Percentiles rank a stretch among this genome's conserved stretches.
These are phyloP conservation scores for Sebastes umbrosus DNA, from an alignment of 2,797 vertebrate species.

Conservation along the genomic window DNA sequence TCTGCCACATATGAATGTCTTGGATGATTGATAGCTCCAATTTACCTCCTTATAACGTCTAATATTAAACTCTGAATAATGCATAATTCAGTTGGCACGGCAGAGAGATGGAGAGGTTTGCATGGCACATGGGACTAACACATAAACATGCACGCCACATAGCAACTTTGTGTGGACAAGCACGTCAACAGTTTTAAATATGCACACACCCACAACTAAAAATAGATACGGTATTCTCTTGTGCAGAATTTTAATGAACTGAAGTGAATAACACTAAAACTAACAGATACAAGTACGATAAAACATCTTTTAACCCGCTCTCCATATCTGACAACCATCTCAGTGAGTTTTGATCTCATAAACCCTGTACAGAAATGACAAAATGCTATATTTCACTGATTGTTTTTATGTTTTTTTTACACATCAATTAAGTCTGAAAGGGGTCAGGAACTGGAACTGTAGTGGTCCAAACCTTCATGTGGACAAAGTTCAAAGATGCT, in stretches of 20 bases:
- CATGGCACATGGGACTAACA: constrained; percentile 7
- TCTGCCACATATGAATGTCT: constrained; percentile 68
- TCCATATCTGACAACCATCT: neutral
- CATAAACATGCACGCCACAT: constrained; percentile 2
- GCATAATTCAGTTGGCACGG: constrained; percentile 69
- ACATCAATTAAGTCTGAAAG: neutral
- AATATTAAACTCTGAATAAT: constrained; percentile 82
- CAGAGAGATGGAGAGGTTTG: constrained; percentile 26
- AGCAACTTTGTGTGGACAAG: neutral
- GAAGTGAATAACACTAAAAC: neutral
- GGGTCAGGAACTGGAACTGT: neutral
- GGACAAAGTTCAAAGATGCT: neutral
- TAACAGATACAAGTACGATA: neutral
- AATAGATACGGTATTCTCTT: neutral
- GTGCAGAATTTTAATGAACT: neutral
- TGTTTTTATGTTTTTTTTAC: neutral
- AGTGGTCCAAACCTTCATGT: neutral
- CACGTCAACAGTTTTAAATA: constrained; percentile 13
- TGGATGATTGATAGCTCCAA: constrained; percentile 81
- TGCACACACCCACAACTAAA: constrained; percentile 9
- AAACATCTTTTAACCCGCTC: neutral
- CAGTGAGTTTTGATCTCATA: neutral
- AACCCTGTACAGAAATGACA: neutral
- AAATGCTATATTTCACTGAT: neutral
- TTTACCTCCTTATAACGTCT: constrained; percentile 75